Evolutionary conservation across 2,113 vertebrate species (phyloP).

Genomic region (Lamprotornis superbus): DNA sequence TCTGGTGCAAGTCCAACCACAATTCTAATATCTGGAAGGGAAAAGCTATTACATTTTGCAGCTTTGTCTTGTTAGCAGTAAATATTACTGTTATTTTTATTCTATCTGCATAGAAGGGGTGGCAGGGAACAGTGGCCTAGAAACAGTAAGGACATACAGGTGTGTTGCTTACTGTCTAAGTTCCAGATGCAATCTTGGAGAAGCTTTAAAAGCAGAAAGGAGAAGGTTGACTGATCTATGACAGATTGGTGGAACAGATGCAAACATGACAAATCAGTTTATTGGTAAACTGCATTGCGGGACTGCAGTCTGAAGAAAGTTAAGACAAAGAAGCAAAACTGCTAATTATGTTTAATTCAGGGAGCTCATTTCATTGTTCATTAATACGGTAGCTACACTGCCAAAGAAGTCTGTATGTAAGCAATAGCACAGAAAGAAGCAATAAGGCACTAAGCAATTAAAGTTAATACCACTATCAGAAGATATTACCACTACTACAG

Average conservation of each 20-base stretch:
- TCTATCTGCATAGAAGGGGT: background rate
- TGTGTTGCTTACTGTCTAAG: background rate
- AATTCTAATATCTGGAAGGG: background rate
- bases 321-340: background rate
- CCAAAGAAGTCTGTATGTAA: background rate
- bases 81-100: background rate
- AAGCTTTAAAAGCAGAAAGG: background rate
- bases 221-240: background rate
- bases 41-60: background rate
- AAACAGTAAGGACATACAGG: background rate
- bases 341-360: background rate
- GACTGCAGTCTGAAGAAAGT: background rate
- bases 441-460: background rate
- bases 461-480: background rate
- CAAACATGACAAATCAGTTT: background rate
- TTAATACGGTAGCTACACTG: background rate
- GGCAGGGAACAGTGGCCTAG: background rate
- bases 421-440: background rate
- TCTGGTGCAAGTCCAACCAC: background rate
- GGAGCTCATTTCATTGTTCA: background rate
- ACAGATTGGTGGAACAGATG: background rate
- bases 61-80: background rate
- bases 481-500: background rate
- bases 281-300: background rate
- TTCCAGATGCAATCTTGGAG: background rate